These are phyloP conservation scores for Paraplagusia blochii DNA, from an alignment of 2,113 vertebrate species.

Conservation along the genomic window DNA sequence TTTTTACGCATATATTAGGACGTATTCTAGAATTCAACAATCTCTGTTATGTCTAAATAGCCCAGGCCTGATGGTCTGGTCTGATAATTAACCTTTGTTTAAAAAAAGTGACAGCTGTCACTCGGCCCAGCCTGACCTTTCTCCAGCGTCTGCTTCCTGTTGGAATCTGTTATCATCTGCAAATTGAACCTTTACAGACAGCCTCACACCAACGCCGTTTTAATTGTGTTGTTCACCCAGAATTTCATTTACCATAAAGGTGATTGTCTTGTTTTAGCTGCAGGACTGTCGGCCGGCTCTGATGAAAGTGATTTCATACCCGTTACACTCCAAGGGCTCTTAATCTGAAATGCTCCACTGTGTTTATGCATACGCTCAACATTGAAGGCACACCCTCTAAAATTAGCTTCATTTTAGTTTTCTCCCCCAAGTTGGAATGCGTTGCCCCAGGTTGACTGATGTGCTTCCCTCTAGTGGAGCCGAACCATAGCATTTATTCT, in stretches of 20 bases:
- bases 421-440: slow-evolving; percentile 55
- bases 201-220: background rate
- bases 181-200: background rate
- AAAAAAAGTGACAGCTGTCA: slow-evolving; percentile 60
- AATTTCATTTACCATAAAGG: slow-evolving; percentile 17
- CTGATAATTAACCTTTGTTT: slow-evolving; percentile 65
- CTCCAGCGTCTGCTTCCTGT: slow-evolving; percentile 3
- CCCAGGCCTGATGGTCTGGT: slow-evolving; percentile 30
- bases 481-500: slow-evolving; percentile 69
- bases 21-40: slow-evolving; percentile 7
- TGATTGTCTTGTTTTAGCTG: slow-evolving; percentile 40
- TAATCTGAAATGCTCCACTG: slow-evolving; percentile 69
- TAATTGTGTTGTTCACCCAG: slow-evolving; percentile 9
- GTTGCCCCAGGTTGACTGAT: slow-evolving; percentile 67
- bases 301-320: slow-evolving; percentile 75
- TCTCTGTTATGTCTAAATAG: slow-evolving; percentile 16
- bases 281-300: slow-evolving; percentile 55
- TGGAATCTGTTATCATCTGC: background rate
- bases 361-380: slow-evolving; percentile 67
- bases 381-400: slow-evolving; percentile 70
- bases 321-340: slow-evolving; percentile 58
- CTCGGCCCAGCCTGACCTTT: slow-evolving; percentile 61
- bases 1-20: background rate
- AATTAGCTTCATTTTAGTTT: slow-evolving; percentile 60
- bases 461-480: slow-evolving; percentile 69